Percentiles rank a stretch among this genome's conserved stretches.
phyloP scores from a whole-genome alignment of 2,888 invertebrate genomes.

The Chymomyza caudatula region DNA sequence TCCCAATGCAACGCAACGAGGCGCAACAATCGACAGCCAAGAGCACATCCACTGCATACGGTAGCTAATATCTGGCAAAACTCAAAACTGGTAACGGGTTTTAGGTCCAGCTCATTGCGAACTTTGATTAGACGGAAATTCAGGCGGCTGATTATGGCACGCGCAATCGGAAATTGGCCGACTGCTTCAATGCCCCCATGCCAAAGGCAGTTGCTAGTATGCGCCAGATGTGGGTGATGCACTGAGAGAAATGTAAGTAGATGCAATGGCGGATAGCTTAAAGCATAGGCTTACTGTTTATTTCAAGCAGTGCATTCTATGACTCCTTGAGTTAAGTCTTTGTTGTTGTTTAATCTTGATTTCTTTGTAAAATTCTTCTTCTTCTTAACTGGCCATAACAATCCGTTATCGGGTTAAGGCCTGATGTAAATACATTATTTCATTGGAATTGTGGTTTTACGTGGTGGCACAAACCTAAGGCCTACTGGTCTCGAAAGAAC shows the following conservation, averaged over 20 bases:
- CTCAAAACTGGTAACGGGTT: background rate
- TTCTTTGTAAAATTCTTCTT: too few relatives aligned
- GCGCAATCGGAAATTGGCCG: constrained; percentile 2
- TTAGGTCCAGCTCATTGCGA: background rate
- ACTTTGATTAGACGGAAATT: constrained; percentile 46
- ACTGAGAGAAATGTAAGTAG: background rate
- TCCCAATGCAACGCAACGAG: constrained; percentile 40
- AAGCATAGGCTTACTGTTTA: background rate
- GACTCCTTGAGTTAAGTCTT: too few relatives aligned
- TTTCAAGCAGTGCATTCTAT: too few relatives aligned
- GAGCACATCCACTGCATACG: constrained; percentile 27
- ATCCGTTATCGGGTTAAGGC: too few relatives aligned
- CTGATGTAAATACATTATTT: too few relatives aligned
- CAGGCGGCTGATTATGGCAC: constrained; percentile 46
- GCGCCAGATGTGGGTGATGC: background rate
- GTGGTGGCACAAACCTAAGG: too few relatives aligned
- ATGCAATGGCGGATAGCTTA: background rate
- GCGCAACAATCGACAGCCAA: constrained; percentile 22
- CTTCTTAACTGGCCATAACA: too few relatives aligned
- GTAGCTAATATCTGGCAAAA: background rate
- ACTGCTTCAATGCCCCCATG: background rate
- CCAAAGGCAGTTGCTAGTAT: background rate
- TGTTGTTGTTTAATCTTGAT: too few relatives aligned
- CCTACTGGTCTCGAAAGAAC: too few relatives aligned
- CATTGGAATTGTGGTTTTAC: too few relatives aligned